Conservation (phyloP, 1,140 invertebrate species). For the Phthorimaea operculella region DNA sequence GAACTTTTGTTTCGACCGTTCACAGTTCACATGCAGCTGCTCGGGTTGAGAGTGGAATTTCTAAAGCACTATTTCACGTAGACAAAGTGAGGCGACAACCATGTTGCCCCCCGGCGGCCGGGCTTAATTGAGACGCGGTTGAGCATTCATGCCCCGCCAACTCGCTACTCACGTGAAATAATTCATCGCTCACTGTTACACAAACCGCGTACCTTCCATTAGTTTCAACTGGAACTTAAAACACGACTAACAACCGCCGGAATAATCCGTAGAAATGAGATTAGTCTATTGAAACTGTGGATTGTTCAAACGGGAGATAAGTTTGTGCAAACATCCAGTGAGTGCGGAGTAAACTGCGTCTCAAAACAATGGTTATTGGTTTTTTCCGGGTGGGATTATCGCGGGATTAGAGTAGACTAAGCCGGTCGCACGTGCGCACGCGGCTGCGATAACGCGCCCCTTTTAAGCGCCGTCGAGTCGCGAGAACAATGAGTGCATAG, state of each 20-base stretch:
- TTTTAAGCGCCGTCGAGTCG: conserved; percentile 18
- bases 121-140: conserved; percentile 34
- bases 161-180: conserved; percentile 22
- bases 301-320: conserved; percentile 41
- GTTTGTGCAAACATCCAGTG: conserved; percentile 36
- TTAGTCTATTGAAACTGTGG: conserved; percentile 39
- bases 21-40: conserved; percentile 26
- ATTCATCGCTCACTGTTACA: conserved; percentile 21
- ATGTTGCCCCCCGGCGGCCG: conserved; percentile 17
- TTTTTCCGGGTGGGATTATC: conserved; percentile 58
- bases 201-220: conserved; percentile 26
- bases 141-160: conserved; percentile 16
- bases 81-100: conserved; percentile 26
- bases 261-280: conserved; percentile 32
- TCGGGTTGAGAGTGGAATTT: conserved; percentile 23
- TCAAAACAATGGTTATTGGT: conserved; percentile 49
- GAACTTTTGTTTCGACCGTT: conserved; percentile 40
- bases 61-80: conserved; percentile 32
- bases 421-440: conserved; percentile 32
- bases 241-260: conserved; percentile 17
- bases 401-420: conserved; percentile 37
- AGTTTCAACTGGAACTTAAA: conserved; percentile 11
- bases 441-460: conserved; percentile 25
- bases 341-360: conserved; percentile 39
- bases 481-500: conserved; percentile 26